Conservation (phyloP, 2,888 invertebrate genomes). For the Parelbella ahira region DNA sequence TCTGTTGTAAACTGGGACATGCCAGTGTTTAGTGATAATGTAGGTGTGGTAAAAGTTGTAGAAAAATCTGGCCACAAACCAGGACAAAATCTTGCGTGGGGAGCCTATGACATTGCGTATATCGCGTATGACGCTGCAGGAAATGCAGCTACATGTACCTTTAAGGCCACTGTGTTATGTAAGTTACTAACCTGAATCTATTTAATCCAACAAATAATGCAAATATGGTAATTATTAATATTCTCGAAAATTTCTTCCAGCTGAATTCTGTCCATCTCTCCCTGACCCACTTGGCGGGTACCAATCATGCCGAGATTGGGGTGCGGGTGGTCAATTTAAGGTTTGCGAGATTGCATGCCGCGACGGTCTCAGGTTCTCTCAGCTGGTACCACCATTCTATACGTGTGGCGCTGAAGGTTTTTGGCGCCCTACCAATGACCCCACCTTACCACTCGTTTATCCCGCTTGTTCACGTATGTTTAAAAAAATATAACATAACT, state of each 20-base stretch:
- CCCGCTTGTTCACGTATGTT: constrained; percentile 94
- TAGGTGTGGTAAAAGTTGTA: constrained; percentile 88
- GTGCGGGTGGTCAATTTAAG: constrained; percentile 96
- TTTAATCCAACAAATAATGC: no score
- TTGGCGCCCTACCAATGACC: constrained; percentile 94
- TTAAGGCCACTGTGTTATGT: constrained; percentile 94
- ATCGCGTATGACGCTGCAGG: constrained; percentile 96
- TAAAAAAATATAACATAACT: no score
- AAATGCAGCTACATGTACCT: constrained; percentile 94
- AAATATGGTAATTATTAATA: no score
- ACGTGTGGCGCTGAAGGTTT: constrained; percentile 99
- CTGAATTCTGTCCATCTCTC: constrained; percentile 94
- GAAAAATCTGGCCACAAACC: constrained; percentile 93
- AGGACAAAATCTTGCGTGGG: constrained; percentile 94
- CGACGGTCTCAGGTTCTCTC: constrained; percentile 92
- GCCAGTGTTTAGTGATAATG: constrained; percentile 94
- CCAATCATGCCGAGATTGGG: constrained; percentile 97
- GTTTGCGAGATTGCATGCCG: constrained; percentile 96
- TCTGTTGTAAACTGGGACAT: constrained; percentile 95
- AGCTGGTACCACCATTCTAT: constrained; percentile 97
- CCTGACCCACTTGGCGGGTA: constrained; percentile 94
- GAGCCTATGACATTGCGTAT: constrained; percentile 94
- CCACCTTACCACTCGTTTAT: constrained; percentile 89
- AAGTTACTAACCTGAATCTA: no score
- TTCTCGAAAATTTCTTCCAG: constrained; percentile 78